phyloP scores from a whole-genome alignment of 2,888 invertebrate genomes.

The Andrena fulva region DNA sequence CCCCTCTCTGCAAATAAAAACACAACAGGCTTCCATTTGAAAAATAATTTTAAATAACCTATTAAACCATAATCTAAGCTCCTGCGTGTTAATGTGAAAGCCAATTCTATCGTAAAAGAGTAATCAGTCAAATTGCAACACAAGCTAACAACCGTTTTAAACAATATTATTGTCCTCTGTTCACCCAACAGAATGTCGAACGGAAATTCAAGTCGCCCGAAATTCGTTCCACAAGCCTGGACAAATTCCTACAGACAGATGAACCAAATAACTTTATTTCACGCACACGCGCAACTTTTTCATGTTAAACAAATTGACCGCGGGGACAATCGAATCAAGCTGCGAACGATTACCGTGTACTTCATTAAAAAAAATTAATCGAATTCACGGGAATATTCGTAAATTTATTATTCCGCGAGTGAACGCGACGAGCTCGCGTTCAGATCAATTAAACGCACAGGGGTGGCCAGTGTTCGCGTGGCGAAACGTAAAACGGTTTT shows the following conservation, averaged over 20 bases:
- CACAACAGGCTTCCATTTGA: too few relatives aligned
- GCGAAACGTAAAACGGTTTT: slow-evolving; percentile 13
- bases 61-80: not conserved
- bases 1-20: too few relatives aligned
- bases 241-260: not conserved
- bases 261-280: not conserved
- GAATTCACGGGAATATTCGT: slow-evolving; percentile 19
- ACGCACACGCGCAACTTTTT: not conserved
- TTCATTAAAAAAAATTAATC: slow-evolving; percentile 29
- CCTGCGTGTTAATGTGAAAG: too few relatives aligned
- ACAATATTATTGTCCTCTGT: too few relatives aligned
- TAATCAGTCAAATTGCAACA: too few relatives aligned
- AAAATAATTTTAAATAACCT: not conserved
- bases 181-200: too few relatives aligned
- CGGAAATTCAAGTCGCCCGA: too few relatives aligned
- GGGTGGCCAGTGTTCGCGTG: not conserved
- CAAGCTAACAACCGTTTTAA: not conserved
- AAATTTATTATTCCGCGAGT: slow-evolving; percentile 35
- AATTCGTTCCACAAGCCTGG: not conserved
- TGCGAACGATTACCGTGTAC: not conserved
- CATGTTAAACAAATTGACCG: not conserved
- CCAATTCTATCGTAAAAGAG: not conserved
- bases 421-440: not conserved
- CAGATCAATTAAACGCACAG: slow-evolving; percentile 17
- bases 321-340: not conserved